phyloP scores from a whole-genome alignment of 2,888 invertebrate genomes.

The Callinectes sapidus region DNA sequence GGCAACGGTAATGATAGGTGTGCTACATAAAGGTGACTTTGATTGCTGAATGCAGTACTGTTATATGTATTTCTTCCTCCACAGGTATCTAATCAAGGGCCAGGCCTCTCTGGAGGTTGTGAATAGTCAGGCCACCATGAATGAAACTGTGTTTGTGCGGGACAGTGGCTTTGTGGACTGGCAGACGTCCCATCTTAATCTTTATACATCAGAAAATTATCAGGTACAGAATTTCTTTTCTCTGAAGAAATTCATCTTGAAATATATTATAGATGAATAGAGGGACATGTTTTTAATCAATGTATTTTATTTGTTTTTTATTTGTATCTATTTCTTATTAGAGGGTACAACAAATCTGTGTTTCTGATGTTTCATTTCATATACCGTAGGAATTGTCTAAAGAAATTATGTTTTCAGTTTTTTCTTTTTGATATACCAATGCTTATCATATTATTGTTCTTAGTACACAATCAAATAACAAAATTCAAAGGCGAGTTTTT shows the following conservation, averaged over 20 bases:
- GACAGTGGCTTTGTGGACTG: conserved; percentile 52
- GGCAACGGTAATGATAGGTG: too few relatives aligned
- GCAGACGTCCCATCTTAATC: conserved; percentile 42
- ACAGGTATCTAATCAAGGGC: conserved; percentile 55
- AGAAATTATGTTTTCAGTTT: neutral
- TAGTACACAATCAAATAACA: neutral
- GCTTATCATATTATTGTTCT: neutral
- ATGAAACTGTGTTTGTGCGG: conserved; percentile 43
- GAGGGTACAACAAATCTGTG: neutral
- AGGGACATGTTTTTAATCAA: neutral
- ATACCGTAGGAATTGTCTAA: neutral
- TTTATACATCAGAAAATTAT: neutral
- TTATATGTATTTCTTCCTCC: neutral
- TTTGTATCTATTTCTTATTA: neutral
- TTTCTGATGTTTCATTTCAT: neutral
- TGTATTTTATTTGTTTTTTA: neutral
- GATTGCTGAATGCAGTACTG: neutral
- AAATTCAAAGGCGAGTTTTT: neutral
- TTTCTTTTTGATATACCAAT: neutral
- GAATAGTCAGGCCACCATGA: neutral
- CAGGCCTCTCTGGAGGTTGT: neutral
- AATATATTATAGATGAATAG: neutral
- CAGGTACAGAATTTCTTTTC: conserved; percentile 21
- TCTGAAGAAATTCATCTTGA: neutral
- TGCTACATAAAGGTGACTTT: too few relatives aligned